Evolutionary conservation across 2,113 vertebrate species (phyloP).

Genomic region (Tachycineta bicolor): DNA sequence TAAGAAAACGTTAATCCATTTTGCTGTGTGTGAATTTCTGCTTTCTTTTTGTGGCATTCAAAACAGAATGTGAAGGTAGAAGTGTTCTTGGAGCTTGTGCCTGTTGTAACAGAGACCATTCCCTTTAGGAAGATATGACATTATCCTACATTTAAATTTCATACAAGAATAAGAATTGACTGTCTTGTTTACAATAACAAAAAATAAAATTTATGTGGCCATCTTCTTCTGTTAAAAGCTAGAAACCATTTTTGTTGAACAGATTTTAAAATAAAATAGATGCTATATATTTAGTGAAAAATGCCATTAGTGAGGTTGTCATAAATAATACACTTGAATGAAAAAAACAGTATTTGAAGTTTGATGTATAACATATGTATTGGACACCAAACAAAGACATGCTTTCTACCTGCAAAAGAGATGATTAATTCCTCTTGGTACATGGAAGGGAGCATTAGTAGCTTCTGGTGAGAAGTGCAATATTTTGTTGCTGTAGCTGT

Average conservation of each 20-base stretch:
- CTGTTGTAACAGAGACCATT: neutral
- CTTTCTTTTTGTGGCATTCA: neutral
- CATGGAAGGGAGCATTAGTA: slow-evolving; percentile 38
- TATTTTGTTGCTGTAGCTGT: slow-evolving; percentile 38
- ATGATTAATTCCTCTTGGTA: slow-evolving; percentile 46
- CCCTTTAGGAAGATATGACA: neutral
- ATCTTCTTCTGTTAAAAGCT: neutral
- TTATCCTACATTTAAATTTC: neutral
- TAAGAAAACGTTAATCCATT: neutral
- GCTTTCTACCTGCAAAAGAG: slow-evolving; percentile 17
- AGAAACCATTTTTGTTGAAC: neutral
- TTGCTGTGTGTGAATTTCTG: neutral
- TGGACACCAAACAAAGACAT: slow-evolving; percentile 35
- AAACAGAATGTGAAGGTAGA: neutral
- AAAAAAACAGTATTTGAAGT: slow-evolving; percentile 39
- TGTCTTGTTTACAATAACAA: neutral
- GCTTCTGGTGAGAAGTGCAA: slow-evolving; percentile 30
- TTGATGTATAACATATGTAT: slow-evolving; percentile 39
- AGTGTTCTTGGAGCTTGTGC: neutral
- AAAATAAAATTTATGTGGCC: neutral
- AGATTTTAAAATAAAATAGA: neutral
- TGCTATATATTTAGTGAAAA: slow-evolving; percentile 46
- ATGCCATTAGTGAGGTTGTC: slow-evolving; percentile 45
- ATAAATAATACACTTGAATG: slow-evolving; percentile 54
- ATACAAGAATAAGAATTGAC: neutral